Conservation (phyloP, 2,797 vertebrate genomes). For the Scomberomorus guttatus region DNA sequence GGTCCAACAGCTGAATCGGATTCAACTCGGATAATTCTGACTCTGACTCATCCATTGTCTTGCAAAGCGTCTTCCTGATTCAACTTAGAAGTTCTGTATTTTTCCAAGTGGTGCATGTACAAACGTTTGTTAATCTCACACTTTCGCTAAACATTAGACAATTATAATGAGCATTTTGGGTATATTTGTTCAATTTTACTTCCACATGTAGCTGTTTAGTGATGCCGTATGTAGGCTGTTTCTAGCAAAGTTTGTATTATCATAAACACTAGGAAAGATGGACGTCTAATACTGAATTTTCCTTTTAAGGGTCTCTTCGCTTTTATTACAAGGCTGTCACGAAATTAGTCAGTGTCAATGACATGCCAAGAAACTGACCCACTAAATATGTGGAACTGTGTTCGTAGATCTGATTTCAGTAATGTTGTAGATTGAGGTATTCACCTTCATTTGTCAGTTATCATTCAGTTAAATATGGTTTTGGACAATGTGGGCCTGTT, state of each 20-base stretch:
- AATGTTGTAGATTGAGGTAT: conserved; percentile 37
- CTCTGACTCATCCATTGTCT: too few species aligned
- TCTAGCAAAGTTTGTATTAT: background rate
- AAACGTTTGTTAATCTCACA: background rate
- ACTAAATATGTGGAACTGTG: conserved; percentile 49
- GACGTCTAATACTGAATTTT: conserved; percentile 29
- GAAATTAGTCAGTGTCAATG: conserved; percentile 40
- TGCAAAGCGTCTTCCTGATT: too few species aligned
- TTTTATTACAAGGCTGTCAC: conserved; percentile 43
- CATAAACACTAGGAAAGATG: background rate
- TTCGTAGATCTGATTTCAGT: conserved; percentile 48
- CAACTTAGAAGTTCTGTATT: background rate
- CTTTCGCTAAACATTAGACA: background rate
- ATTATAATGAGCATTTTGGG: background rate
- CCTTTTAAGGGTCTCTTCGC: conserved; percentile 35
- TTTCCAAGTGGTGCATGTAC: background rate
- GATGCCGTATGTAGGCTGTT: background rate
- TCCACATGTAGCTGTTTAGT: background rate
- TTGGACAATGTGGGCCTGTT: conserved; percentile 57
- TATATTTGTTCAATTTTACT: background rate
- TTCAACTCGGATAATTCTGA: background rate
- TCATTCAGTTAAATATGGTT: conserved; percentile 63
- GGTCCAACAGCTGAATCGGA: background rate
- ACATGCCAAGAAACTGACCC: conserved; percentile 54
- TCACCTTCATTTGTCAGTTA: conserved; percentile 68